Evolutionary conservation across 1,140 invertebrate species (phyloP).

Genomic region (Oryctes rhinoceros): DNA sequence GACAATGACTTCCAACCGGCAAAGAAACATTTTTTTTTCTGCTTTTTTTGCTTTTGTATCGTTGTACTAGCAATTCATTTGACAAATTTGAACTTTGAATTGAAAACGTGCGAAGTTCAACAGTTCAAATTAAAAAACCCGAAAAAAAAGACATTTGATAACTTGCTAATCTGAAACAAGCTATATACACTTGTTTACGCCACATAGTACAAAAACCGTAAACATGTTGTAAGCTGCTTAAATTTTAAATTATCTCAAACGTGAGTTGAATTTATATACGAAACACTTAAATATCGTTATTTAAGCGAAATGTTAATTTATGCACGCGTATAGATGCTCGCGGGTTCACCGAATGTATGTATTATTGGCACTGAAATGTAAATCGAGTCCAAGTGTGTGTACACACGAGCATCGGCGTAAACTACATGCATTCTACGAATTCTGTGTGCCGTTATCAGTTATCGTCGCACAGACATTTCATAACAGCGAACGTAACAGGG

Average conservation of each 20-base stretch:
- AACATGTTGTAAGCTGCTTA: not conserved
- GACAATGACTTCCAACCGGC: too few relatives aligned
- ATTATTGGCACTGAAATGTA: conserved; percentile 29
- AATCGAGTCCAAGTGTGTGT: conserved; percentile 1
- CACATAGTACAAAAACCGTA: not conserved
- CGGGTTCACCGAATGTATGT: not conserved
- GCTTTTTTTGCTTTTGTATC: too few relatives aligned
- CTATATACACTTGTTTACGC: not conserved
- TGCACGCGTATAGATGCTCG: not conserved
- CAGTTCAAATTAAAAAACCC: too few relatives aligned
- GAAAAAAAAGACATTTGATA: not conserved
- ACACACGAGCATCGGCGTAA: not conserved
- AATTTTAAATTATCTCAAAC: not conserved
- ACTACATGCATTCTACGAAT: not conserved
- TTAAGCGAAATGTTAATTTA: not conserved
- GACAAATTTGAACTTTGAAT: too few relatives aligned
- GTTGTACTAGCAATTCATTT: too few relatives aligned
- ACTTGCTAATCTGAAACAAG: not conserved
- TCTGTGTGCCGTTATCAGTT: conserved; percentile 22
- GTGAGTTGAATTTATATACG: not conserved
- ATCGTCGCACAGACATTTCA: not conserved
- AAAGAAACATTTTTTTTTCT: too few relatives aligned
- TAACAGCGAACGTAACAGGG: not conserved
- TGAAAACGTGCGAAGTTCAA: too few relatives aligned
- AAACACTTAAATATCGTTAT: not conserved